A percentile compares a stretch with the other conserved stretches of the same genome.
Conservation (phyloP, 2,888 invertebrate species). For the Coenonympha arcania region DNA sequence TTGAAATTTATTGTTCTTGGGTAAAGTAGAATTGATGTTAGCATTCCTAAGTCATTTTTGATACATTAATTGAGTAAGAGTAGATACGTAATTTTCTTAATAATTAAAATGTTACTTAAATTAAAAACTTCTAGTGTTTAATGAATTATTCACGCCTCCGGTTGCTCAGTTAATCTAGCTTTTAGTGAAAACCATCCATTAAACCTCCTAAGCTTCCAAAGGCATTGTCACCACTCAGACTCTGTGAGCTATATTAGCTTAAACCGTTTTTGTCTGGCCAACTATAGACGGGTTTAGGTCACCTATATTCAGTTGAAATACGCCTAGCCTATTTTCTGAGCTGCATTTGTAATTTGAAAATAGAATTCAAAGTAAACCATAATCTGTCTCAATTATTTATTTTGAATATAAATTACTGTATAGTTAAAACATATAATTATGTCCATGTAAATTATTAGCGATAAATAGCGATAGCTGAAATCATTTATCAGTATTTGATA, state of each 20-base stretch:
- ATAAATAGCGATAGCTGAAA: neutral
- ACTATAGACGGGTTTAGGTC: neutral
- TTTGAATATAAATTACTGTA: no score
- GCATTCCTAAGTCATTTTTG: neutral
- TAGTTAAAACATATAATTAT: no score
- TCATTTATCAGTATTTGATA: neutral
- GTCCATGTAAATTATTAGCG: no score
- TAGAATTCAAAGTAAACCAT: neutral
- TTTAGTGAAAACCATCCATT: neutral
- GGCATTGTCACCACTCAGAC: neutral
- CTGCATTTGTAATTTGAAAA: neutral
- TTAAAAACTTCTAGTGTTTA: no score
- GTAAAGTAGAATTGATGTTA: slow-evolving; percentile 8
- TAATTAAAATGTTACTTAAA: no score
- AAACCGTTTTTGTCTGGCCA: neutral
- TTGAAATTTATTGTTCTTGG: slow-evolving; percentile 5
- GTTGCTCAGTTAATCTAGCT: neutral
- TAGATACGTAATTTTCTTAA: no score
- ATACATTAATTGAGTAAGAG: neutral
- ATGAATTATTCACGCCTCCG: neutral
- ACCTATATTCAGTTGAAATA: neutral
- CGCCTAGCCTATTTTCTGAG: neutral
- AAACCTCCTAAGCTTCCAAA: neutral
- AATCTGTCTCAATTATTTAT: neutral
- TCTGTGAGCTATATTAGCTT: neutral